Base-by-base conservation (phyloP, 2,797 vertebrate species). In the Aphelocoma californica region DNA sequence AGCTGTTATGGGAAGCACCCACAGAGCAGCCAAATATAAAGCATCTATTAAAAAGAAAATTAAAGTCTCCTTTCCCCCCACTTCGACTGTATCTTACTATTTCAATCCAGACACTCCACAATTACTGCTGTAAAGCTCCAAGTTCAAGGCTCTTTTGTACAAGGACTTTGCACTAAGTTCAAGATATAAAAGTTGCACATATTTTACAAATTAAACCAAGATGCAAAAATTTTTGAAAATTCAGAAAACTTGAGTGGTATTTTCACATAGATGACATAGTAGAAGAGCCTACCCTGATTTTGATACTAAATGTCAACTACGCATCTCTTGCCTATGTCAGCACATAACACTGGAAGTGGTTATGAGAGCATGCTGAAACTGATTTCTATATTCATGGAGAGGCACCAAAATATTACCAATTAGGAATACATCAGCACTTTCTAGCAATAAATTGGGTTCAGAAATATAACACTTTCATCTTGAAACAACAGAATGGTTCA, bases 191-290 rank as follows among this genome's bases (percentile, higher is more conserved):
- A 72, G 21, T 14, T 31, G 32, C 26, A 57, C 7, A 4, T 24
- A 88, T 31, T 91, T 84, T 54, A 78, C 20, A 31, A 61, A 81
- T 51, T 38, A 91, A 90, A 79, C 24, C 18, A 62, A 86, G 36
- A 84, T 19, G 18, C 31, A 84, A 75, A 32, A 61, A 42, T 28
- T 50, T 79, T 6, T 70, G 29, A 80, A 84, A 84, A 66, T 62
- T 93, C 48, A 45, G 31, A 69, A 62, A 84, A 45, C 3, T 56
- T 81, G 31, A 6, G 25, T 9, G 15, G 21, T 58, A 14, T 57
- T 88, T 81, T 69, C 45, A 81, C 29, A 58, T 14, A 26, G 44
- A 26, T 60, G 19, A 73, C 29, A 26, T 4, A 61, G 66, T 10
- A 74, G 24, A 93, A 83, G 86, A 71, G 7, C 25, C 44, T 29